Conservation (phyloP, 2,113 vertebrate species). For the Zeus faber region DNA sequence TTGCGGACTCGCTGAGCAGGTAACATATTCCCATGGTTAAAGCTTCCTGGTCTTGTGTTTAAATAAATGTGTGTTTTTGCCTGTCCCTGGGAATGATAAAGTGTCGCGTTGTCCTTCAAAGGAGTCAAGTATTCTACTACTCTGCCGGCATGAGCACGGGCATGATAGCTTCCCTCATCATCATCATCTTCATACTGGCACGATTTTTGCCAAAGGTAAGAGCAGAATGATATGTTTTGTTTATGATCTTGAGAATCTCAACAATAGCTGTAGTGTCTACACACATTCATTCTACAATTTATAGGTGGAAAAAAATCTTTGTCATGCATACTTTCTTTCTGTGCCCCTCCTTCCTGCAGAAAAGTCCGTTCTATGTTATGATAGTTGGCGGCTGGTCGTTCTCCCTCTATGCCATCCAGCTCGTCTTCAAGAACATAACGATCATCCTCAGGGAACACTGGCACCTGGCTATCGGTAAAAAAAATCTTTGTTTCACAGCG, state of each 20-base stretch:
- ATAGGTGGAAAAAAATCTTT: background rate
- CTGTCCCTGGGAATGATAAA: too few species aligned
- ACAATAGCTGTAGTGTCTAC: too few species aligned
- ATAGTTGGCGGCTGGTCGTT: conserved; percentile 94
- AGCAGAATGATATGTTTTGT: too few species aligned
- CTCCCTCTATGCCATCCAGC: conserved; percentile 91
- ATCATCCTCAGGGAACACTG: conserved; percentile 87
- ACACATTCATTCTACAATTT: background rate
- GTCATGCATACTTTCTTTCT: background rate
- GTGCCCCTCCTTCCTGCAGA: conserved; percentile 70
- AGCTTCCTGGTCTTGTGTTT: background rate
- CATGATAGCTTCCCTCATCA: conserved; percentile 88
- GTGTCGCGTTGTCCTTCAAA: conserved; percentile 53
- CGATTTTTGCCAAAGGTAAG: conserved; percentile 88
- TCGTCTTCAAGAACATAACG: conserved; percentile 86
- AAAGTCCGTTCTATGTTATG: conserved; percentile 87
- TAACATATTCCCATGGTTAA: conserved; percentile 45
- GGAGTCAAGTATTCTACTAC: conserved; percentile 93
- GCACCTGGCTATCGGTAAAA: conserved; percentile 84
- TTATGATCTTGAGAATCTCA: too few species aligned
- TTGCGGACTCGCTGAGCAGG: conserved; percentile 90
- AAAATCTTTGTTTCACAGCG: too few species aligned
- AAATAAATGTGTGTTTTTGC: conserved; percentile 5
- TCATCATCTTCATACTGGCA: conserved; percentile 85
- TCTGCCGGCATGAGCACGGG: conserved; percentile 89